Conservation (phyloP, 2,888 invertebrate genomes). For the Brachycybe producta region DNA sequence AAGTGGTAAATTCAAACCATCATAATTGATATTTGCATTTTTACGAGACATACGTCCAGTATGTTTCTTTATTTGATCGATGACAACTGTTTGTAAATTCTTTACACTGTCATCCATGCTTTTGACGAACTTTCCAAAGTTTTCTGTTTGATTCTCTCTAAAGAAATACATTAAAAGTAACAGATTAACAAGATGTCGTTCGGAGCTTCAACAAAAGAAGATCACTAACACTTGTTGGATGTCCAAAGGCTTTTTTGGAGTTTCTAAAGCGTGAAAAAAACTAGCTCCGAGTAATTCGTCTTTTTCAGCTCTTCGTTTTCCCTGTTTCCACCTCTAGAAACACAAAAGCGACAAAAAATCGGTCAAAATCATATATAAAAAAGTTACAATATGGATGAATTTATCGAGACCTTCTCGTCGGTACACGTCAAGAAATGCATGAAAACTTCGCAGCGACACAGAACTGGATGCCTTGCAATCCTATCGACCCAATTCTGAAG, state of each 20-base stretch:
- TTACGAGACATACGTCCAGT: constrained; percentile 46
- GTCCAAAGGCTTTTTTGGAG: constrained; percentile 61
- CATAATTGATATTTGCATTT: too few relatives aligned
- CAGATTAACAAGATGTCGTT: not conserved
- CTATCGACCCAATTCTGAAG: constrained; percentile 93
- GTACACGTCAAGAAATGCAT: constrained; percentile 89
- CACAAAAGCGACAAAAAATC: not conserved
- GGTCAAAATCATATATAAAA: not conserved
- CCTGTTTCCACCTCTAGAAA: constrained; percentile 70
- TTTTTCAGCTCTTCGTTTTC: constrained; percentile 87
- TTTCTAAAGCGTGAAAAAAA: constrained; percentile 77
- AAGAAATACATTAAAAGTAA: constrained; percentile 21
- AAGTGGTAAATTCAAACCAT: constrained; percentile 20
- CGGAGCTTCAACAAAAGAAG: not conserved
- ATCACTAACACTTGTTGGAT: constrained; percentile 37
- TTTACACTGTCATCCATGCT: constrained; percentile 79
- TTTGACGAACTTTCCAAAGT: constrained; percentile 65
- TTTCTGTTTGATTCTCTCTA: constrained; percentile 68
- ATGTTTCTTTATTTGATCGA: constrained; percentile 76
- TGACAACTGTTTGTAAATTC: constrained; percentile 60
- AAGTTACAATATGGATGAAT: too few relatives aligned
- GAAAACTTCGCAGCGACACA: constrained; percentile 85
- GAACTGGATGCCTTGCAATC: constrained; percentile 89
- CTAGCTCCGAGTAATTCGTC: constrained; percentile 80
- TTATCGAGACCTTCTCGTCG: constrained; percentile 80